Conservation (phyloP, 2,888 invertebrate genomes). For the Athalia cordata region DNA sequence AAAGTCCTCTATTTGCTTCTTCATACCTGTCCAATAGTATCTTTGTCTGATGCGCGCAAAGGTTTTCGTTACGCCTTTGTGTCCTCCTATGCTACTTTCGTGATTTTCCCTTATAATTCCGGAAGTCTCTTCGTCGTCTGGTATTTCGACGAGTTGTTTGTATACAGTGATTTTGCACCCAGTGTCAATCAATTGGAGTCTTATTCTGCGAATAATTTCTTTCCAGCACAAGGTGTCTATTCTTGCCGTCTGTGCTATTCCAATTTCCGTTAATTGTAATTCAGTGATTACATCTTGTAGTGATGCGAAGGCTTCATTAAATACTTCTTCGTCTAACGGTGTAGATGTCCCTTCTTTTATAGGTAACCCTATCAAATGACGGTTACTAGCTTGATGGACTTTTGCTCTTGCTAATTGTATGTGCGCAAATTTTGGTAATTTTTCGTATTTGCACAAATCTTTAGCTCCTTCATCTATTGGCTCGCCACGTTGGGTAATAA, state of each 20-base stretch:
- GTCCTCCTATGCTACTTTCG: slow-evolving; percentile 41
- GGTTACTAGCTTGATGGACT: background rate
- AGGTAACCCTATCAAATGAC: background rate
- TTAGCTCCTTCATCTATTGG: slow-evolving; percentile 41
- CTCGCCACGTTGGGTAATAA: slow-evolving; percentile 37
- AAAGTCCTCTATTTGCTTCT: slow-evolving; percentile 42
- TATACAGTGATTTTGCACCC: slow-evolving; percentile 39
- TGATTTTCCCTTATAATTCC: slow-evolving; percentile 42
- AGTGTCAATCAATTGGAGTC: background rate
- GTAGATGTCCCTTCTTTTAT: background rate
- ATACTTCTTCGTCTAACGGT: background rate
- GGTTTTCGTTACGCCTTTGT: slow-evolving; percentile 46
- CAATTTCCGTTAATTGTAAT: background rate
- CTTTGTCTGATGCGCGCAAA: slow-evolving; percentile 43
- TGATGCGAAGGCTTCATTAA: background rate
- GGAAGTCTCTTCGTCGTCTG: slow-evolving; percentile 4
- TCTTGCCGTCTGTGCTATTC: slow-evolving; percentile 33
- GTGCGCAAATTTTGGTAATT: background rate
- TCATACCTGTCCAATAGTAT: slow-evolving; percentile 36
- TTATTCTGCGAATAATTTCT: background rate
- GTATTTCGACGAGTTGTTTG: slow-evolving; percentile 10
- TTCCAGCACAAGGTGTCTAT: slow-evolving; percentile 41
- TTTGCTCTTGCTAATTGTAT: background rate
- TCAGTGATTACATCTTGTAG: background rate
- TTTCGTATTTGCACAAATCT: background rate